These are phyloP conservation scores for Drosophila peninsularis DNA, from an alignment of 2,888 invertebrate genomes.

Conservation along the genomic window DNA sequence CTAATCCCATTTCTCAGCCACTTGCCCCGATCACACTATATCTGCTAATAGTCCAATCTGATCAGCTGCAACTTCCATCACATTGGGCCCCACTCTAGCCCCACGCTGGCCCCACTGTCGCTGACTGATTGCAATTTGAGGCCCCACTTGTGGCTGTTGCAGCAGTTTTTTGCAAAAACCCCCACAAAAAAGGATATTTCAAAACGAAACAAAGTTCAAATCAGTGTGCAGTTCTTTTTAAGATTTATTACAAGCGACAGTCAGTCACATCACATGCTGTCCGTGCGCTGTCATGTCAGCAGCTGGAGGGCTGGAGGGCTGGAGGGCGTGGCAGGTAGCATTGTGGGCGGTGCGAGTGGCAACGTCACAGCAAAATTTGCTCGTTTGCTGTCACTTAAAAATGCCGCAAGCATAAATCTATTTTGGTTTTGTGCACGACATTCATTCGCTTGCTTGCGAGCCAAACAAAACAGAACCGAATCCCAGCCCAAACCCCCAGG, in stretches of 20 bases:
- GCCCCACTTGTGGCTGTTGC: conserved; percentile 61
- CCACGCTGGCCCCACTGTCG: conserved; percentile 21
- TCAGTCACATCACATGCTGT: conserved; percentile 70
- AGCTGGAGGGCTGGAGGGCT: conserved; percentile 12
- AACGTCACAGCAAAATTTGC: conserved; percentile 66
- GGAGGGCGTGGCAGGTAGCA: conserved; percentile 21
- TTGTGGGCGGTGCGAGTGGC: conserved; percentile 11
- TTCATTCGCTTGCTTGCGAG: conserved; percentile 37
- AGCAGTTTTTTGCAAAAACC: conserved; percentile 36
- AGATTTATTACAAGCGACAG: conserved; percentile 77
- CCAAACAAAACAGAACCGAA: conserved; percentile 43
- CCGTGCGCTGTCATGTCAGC: conserved; percentile 67
- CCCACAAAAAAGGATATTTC: conserved; percentile 10
- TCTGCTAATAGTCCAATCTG: not conserved
- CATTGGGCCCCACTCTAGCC: not conserved
- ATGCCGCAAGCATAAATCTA: conserved; percentile 80
- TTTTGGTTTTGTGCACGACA: conserved; percentile 67
- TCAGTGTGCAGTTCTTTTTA: conserved; percentile 67
- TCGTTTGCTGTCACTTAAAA: conserved; percentile 71
- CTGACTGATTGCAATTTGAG: conserved; percentile 32
- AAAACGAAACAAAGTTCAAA: conserved; percentile 45
- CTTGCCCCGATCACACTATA: not conserved
- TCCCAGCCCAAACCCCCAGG: conserved; percentile 34
- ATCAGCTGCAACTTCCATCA: not conserved
- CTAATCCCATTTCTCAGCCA: not conserved